Evolutionary conservation across 2,113 vertebrate genomes (phyloP).

Genomic region (Eolophus roseicapilla): DNA sequence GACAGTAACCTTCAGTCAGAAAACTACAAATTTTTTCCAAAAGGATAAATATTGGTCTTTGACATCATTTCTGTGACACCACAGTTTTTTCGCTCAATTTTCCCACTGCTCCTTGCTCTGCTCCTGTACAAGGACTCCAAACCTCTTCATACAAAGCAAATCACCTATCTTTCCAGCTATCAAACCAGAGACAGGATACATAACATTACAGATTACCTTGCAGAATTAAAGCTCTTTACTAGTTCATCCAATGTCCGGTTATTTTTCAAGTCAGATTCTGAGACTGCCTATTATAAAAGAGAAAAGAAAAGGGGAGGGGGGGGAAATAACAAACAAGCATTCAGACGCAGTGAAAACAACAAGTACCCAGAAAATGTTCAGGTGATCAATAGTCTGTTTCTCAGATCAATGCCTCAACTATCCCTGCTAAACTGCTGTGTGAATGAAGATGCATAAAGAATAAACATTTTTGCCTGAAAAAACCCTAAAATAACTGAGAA

Average conservation of each 20-base stretch:
- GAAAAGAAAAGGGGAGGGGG: background rate
- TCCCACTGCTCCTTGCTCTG: background rate
- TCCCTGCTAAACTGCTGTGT: background rate
- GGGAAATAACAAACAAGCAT: background rate
- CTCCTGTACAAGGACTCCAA: background rate
- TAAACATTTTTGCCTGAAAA: background rate
- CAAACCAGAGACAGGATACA: background rate
- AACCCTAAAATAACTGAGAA: background rate
- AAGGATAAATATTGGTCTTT: background rate
- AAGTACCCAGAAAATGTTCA: conserved; percentile 12
- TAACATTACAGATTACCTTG: conserved; percentile 76
- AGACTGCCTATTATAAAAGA: conserved; percentile 77
- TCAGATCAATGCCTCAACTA: background rate
- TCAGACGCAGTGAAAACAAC: background rate
- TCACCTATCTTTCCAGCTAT: background rate
- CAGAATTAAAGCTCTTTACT: conserved; percentile 82
- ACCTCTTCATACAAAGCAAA: background rate
- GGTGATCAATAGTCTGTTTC: background rate
- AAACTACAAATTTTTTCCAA: background rate
- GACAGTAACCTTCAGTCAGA: background rate
- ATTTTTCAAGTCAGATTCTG: conserved; percentile 89
- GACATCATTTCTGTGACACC: background rate
- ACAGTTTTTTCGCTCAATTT: rapidly evolving
- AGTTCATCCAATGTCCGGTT: conserved; percentile 91
- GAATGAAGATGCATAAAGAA: background rate